These are phyloP conservation scores for Heliothis virescens DNA, from an alignment of 1,140 invertebrate species.

Conservation along the genomic window DNA sequence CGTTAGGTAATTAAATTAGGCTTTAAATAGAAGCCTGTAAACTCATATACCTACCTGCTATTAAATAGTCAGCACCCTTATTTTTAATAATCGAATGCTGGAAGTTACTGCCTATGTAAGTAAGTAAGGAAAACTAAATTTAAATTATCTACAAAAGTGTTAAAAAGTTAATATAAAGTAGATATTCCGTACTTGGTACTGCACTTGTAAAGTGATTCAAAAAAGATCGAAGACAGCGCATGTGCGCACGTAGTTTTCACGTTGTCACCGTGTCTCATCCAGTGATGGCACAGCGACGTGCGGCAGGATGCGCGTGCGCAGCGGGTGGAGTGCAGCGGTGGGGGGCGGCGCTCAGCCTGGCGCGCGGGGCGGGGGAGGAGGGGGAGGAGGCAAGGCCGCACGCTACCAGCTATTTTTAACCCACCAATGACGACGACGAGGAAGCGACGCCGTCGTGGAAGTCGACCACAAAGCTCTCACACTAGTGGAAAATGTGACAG, in stretches of 20 bases:
- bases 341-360: slow-evolving; percentile 14
- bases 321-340: neutral
- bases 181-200: no score
- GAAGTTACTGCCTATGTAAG: no score
- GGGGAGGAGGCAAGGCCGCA: slow-evolving; percentile 18
- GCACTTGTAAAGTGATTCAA: no score
- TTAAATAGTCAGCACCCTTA: no score
- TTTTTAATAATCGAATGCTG: no score
- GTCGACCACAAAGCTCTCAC: slow-evolving; percentile 1
- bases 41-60: no score
- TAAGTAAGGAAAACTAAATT: no score
- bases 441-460: neutral
- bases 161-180: no score
- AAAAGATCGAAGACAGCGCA: no score
- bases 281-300: neutral
- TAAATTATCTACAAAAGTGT: no score
- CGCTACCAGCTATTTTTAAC: slow-evolving; percentile 57
- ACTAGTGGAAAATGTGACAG: neutral
- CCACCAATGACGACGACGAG: slow-evolving; percentile 55
- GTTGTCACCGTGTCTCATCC: neutral
- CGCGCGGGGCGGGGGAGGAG: slow-evolving; percentile 26
- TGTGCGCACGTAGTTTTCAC: neutral
- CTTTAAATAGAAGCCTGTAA: no score
- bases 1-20: neutral
- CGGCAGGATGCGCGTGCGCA: neutral